phyloP scores from a whole-genome alignment of 2,888 invertebrate genomes.

The Oxycera nigricornis region DNA sequence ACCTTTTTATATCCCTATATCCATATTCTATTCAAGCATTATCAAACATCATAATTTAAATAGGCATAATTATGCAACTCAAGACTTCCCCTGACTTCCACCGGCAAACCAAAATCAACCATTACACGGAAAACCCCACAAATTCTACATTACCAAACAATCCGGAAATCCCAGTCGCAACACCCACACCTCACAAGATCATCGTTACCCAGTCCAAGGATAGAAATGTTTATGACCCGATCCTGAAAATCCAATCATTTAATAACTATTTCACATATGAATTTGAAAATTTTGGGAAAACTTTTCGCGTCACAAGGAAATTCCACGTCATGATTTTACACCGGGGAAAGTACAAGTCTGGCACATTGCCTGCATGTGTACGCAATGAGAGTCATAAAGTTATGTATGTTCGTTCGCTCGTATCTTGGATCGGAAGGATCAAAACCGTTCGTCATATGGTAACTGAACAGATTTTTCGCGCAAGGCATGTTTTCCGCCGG shows the following conservation, averaged over 20 bases:
- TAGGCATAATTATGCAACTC: too few species aligned
- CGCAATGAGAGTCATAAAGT: background rate
- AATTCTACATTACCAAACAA: background rate
- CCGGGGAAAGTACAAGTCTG: background rate
- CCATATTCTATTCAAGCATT: too few species aligned
- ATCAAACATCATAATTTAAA: too few species aligned
- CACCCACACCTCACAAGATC: background rate
- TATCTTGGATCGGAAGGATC: too few species aligned
- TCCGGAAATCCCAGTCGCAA: constrained; percentile 17
- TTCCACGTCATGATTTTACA: background rate
- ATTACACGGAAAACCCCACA: background rate
- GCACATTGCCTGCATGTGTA: background rate
- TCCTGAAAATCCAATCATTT: constrained; percentile 3
- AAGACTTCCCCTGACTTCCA: background rate
- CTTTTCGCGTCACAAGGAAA: background rate
- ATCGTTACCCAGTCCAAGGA: background rate
- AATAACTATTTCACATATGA: background rate
- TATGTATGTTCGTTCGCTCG: background rate
- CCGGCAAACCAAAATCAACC: background rate
- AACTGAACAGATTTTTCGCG: background rate
- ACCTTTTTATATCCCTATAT: too few species aligned
- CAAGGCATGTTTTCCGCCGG: background rate
- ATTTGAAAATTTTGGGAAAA: constrained; percentile 6
- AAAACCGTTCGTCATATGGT: background rate
- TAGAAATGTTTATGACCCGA: background rate